phyloP scores from a whole-genome alignment of 2,797 vertebrate genomes.

The Ispidina lecontei region DNA sequence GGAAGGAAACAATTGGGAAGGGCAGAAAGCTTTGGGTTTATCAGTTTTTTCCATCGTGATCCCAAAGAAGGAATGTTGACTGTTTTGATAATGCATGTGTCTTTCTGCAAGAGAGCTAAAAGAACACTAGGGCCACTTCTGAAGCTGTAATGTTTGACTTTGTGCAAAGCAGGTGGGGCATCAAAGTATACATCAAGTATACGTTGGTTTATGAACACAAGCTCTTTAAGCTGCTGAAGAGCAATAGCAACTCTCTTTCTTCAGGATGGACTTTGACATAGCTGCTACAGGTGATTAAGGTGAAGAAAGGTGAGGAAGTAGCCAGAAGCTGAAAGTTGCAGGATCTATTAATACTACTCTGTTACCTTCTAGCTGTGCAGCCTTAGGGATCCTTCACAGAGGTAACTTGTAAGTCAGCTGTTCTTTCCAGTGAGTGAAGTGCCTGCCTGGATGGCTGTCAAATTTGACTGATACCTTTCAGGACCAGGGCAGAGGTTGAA shows the following conservation, averaged over 20 bases:
- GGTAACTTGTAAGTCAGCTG: not conserved
- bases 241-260: not conserved
- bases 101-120: not conserved
- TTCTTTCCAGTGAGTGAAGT: not conserved
- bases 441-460: not conserved
- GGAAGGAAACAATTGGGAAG: not conserved
- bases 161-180: not conserved
- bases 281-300: not conserved
- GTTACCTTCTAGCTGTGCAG: not conserved
- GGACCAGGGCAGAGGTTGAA: not conserved
- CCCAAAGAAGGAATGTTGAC: not conserved
- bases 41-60: not conserved
- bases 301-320: not conserved
- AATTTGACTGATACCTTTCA: not conserved
- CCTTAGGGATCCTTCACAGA: not conserved
- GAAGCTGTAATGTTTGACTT: not conserved
- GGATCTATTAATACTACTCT: not conserved
- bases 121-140: not conserved
- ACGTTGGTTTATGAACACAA: not conserved
- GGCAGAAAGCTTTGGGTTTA: not conserved
- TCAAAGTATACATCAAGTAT: not conserved
- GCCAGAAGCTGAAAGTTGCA: not conserved
- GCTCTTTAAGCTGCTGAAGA: not conserved
- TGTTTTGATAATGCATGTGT: not conserved
- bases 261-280: not conserved